phyloP scores from a whole-genome alignment of 2,113 vertebrate genomes.

The Irena cyanogastra region DNA sequence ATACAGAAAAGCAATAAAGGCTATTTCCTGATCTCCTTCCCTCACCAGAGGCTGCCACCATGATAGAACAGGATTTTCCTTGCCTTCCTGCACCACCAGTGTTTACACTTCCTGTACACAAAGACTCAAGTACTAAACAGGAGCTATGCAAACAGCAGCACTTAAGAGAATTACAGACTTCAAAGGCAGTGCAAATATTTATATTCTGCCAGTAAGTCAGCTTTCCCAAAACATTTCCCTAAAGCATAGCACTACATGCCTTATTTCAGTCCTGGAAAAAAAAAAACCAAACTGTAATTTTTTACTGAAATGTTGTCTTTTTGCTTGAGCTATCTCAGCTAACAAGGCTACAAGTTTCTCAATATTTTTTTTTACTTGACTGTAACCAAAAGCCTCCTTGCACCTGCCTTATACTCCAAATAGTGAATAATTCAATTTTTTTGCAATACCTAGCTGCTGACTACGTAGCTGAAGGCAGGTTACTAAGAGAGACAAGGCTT shows the following conservation, averaged over 20 bases:
- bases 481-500: conserved; percentile 93
- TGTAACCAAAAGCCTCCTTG: neutral
- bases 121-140: neutral
- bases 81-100: neutral
- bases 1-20: neutral
- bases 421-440: neutral
- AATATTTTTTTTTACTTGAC: neutral
- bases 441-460: conserved; percentile 86
- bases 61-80: neutral
- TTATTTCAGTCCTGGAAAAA: neutral
- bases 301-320: neutral
- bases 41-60: neutral
- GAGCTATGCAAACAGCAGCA: neutral
- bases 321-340: neutral
- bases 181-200: conserved; percentile 31
- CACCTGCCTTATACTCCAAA: neutral
- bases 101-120: neutral
- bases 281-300: neutral
- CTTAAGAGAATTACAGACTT: neutral
- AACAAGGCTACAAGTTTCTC: neutral
- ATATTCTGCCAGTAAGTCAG: neutral
- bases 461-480: conserved; percentile 95
- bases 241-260: neutral
- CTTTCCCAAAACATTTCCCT: neutral
- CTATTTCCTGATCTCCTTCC: neutral